These are phyloP conservation scores for Pyrrhia umbra DNA, from an alignment of 2,888 invertebrate species.

Conservation along the genomic window DNA sequence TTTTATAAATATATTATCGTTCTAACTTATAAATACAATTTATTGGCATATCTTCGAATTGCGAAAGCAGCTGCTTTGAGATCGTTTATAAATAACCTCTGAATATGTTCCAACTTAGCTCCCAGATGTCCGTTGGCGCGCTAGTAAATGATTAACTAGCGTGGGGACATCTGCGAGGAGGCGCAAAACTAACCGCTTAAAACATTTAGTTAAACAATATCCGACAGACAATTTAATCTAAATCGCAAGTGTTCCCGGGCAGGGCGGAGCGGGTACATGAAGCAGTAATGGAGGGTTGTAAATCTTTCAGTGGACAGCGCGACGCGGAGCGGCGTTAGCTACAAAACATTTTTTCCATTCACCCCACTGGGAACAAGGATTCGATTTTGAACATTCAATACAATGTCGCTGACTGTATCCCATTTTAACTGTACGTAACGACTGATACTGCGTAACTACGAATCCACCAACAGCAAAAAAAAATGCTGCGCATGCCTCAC, in stretches of 20 bases:
- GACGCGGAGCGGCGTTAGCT: slow-evolving; percentile 71
- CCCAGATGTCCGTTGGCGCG: slow-evolving; percentile 39
- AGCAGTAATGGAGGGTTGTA: slow-evolving; percentile 84
- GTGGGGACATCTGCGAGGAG: slow-evolving; percentile 40
- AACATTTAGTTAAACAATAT: slow-evolving; percentile 61
- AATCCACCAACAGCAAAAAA: slow-evolving; percentile 56
- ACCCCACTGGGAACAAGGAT: slow-evolving; percentile 79
- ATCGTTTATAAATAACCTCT: slow-evolving; percentile 28
- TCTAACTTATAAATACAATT: slow-evolving; percentile 6
- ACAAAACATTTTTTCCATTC: slow-evolving; percentile 84
- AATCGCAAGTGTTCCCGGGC: slow-evolving; percentile 59
- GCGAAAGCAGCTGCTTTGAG: slow-evolving; percentile 2
- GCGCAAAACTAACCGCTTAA: slow-evolving; percentile 43
- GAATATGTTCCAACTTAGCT: slow-evolving; percentile 26
- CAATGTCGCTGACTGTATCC: slow-evolving; percentile 73
- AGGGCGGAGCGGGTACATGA: slow-evolving; percentile 61
- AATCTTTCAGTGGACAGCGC: slow-evolving; percentile 85
- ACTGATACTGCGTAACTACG: slow-evolving; percentile 59
- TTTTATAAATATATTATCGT: background rate
- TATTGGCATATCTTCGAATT: slow-evolving; percentile 11
- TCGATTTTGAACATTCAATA: slow-evolving; percentile 84
- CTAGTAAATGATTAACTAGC: slow-evolving; percentile 44
- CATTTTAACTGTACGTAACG: slow-evolving; percentile 71
- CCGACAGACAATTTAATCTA: slow-evolving; percentile 63
- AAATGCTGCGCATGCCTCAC: slow-evolving; percentile 28